These are phyloP conservation scores for Sebastes paucispinis DNA, from an alignment of 2,797 vertebrate species.

Conservation along the genomic window DNA sequence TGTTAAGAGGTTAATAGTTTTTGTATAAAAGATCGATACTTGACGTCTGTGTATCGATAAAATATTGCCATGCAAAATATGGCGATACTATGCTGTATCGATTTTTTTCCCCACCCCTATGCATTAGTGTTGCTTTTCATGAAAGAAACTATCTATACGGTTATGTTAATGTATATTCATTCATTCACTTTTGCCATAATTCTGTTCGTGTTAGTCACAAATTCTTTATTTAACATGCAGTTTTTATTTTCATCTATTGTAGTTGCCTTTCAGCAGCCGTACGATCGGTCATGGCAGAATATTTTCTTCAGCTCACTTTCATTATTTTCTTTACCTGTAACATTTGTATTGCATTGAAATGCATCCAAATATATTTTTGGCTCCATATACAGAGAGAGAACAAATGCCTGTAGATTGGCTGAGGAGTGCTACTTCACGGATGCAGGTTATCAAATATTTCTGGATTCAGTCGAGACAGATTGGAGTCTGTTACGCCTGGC, in stretches of 20 bases:
- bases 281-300: neutral
- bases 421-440: neutral
- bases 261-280: neutral
- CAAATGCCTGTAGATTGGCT: neutral
- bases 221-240: neutral
- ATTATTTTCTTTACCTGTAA: neutral
- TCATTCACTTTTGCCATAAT: neutral
- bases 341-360: neutral
- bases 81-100: too few relatives aligned
- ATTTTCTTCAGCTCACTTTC: neutral
- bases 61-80: too few relatives aligned
- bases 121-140: neutral
- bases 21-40: too few relatives aligned
- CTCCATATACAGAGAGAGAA: neutral
- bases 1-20: too few relatives aligned
- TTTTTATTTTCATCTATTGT: neutral
- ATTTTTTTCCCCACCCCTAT: too few relatives aligned
- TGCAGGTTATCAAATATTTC: neutral
- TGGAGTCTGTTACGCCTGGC: slow-evolving; percentile 4
- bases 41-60: too few relatives aligned
- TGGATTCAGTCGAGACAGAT: neutral
- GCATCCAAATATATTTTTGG: neutral
- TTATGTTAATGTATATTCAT: neutral
- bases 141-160: neutral
- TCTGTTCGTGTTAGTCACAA: neutral